Evolutionary conservation across 2,797 vertebrate genomes (phyloP).

Genomic region (Malurus splendens): DNA sequence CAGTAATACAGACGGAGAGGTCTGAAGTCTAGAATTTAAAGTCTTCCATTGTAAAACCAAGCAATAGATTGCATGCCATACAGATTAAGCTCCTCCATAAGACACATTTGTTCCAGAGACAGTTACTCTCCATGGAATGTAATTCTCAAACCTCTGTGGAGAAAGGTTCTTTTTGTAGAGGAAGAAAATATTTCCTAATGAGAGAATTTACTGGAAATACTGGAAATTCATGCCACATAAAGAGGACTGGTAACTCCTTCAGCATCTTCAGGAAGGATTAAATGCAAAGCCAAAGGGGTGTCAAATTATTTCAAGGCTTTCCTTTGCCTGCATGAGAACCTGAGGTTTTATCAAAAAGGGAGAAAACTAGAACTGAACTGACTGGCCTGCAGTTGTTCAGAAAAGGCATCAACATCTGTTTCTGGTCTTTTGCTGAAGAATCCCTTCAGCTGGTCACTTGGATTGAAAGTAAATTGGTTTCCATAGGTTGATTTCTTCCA

Average conservation of each 20-base stretch:
- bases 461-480: conserved; percentile 67
- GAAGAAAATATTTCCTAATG: conserved; percentile 36
- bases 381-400: conserved; percentile 35
- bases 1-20: neutral
- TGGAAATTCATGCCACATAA: conserved; percentile 19
- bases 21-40: conserved; percentile 7
- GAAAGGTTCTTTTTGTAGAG: conserved; percentile 16
- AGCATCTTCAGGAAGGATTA: conserved; percentile 44
- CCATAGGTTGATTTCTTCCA: conserved; percentile 63
- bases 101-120: conserved; percentile 31
- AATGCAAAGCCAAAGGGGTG: neutral
- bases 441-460: conserved; percentile 66
- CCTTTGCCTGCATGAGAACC: conserved; percentile 30
- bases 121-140: neutral
- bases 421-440: conserved; percentile 66
- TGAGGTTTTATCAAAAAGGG: conserved; percentile 57
- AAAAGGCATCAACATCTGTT: conserved; percentile 68
- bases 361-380: conserved; percentile 41
- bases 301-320: conserved; percentile 45
- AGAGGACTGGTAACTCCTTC: conserved; percentile 20
- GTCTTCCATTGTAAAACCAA: neutral
- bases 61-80: neutral
- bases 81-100: conserved; percentile 2
- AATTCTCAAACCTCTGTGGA: conserved; percentile 16
- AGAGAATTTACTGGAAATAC: conserved; percentile 48